Percentiles rank a stretch among this genome's conserved stretches.
phyloP scores from a whole-genome alignment of 2,113 vertebrate genomes.

The Pseudorectes ferrugineus region DNA sequence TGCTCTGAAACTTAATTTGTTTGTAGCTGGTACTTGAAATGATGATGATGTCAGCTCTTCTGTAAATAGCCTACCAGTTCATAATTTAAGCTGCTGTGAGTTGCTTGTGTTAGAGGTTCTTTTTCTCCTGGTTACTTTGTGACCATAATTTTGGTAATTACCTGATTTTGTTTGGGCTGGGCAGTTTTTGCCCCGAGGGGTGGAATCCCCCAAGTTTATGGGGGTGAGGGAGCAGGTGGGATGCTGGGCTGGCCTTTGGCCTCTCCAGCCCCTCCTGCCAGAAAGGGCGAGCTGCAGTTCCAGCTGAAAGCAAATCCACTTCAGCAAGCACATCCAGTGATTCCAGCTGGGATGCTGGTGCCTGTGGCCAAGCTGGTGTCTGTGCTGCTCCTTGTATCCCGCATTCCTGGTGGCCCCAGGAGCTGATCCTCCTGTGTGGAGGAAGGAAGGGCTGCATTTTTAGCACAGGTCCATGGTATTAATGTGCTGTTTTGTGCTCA shows the following conservation, averaged over 20 bases:
- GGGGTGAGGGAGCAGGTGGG: background rate
- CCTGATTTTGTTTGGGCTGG: too few species aligned
- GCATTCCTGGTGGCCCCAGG: background rate
- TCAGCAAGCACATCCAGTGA: background rate
- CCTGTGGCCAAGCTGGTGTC: background rate
- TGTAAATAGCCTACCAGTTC: background rate
- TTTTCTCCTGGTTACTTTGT: background rate
- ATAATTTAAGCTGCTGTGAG: background rate
- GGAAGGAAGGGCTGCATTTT: background rate
- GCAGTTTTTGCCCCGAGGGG: rapidly evolving
- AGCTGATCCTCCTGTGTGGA: background rate
- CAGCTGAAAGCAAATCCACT: background rate
- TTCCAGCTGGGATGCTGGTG: background rate
- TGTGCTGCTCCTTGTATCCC: rapidly evolving
- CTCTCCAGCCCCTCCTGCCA: background rate
- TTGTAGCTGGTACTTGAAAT: background rate
- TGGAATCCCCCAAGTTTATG: rapidly evolving
- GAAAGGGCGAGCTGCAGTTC: background rate
- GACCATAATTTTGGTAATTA: background rate
- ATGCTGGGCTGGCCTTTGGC: background rate
- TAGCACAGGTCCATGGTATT: rapidly evolving
- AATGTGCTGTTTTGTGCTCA: background rate
- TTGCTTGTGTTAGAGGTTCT: background rate
- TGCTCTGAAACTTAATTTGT: background rate
- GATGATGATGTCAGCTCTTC: background rate